Percentiles rank a stretch among this genome's conserved stretches.
Evolutionary conservation across 2,113 vertebrate genomes (phyloP).

Genomic region (Triplophysa tibetana): DNA sequence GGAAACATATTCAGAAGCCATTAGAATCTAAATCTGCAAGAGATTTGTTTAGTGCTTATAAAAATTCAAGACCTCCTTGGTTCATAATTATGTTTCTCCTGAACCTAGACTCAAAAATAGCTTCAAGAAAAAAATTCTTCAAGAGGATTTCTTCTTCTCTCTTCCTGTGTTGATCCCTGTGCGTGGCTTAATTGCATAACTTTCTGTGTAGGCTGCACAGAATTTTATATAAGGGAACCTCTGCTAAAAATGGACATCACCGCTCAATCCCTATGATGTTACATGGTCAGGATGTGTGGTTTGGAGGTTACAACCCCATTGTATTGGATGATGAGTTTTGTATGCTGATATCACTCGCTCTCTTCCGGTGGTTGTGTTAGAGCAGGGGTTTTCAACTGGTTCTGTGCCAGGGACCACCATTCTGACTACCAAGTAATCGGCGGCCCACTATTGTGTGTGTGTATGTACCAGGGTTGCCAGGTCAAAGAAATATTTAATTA

Average conservation of each 20-base stretch:
- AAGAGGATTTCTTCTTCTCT: not conserved
- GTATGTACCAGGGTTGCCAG: too few species aligned
- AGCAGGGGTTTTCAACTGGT: too few species aligned
- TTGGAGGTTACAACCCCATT: not conserved
- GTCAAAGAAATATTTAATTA: too few species aligned
- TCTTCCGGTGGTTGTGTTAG: slow-evolving; percentile 5
- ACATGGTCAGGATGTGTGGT: slow-evolving; percentile 1
- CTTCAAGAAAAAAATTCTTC: slow-evolving; percentile 5
- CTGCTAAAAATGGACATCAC: slow-evolving; percentile 40
- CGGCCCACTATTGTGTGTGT: too few species aligned
- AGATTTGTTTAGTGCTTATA: slow-evolving; percentile 13
- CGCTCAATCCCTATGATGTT: not conserved
- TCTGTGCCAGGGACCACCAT: too few species aligned
- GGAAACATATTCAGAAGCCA: not conserved
- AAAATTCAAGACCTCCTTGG: slow-evolving; percentile 4
- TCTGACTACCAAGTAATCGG: too few species aligned
- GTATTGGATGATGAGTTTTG: not conserved
- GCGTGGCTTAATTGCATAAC: slow-evolving; percentile 48
- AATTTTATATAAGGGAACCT: slow-evolving; percentile 51
- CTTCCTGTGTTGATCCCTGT: slow-evolving; percentile 4
- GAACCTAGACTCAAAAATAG: slow-evolving; percentile 27
- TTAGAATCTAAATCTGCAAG: not conserved
- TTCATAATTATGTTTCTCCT: slow-evolving; percentile 18
- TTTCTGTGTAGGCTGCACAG: slow-evolving; percentile 50
- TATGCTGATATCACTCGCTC: slow-evolving; percentile 13